These are phyloP conservation scores for Halcyon smyrnensis DNA, from an alignment of 2,797 vertebrate genomes.

Conservation along the genomic window DNA sequence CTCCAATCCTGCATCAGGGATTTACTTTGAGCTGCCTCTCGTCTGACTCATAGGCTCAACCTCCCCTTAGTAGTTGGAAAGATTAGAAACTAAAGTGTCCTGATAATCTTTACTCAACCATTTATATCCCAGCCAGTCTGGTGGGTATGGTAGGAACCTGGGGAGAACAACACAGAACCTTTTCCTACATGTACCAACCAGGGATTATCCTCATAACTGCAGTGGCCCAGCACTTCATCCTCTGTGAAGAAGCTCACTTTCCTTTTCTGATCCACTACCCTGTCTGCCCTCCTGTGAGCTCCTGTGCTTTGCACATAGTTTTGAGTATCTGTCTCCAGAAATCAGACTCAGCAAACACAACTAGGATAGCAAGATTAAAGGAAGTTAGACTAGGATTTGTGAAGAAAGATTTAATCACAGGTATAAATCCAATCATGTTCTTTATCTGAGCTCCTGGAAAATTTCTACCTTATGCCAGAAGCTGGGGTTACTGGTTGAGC, in stretches of 20 bases:
- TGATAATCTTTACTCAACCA: neutral
- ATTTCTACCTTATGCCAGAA: neutral
- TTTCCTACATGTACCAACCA: neutral
- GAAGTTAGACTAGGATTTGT: neutral
- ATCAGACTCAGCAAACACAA: neutral
- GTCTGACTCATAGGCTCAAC: neutral
- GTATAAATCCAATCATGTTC: neutral
- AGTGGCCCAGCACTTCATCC: neutral
- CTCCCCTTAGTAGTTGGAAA: neutral
- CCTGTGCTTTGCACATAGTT: neutral
- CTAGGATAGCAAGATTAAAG: neutral
- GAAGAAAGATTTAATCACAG: neutral
- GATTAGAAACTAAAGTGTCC: neutral
- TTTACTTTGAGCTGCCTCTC: neutral
- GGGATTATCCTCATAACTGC: neutral
- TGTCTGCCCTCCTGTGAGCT: neutral
- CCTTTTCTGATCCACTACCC: neutral
- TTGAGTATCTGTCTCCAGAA: neutral
- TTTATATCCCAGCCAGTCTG: neutral
- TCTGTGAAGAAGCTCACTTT: rapidly evolving
- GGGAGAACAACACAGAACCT: neutral
- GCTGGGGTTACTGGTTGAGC: neutral
- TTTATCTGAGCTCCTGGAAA: neutral
- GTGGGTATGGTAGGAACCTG: neutral
- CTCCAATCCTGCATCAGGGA: neutral